Percentiles rank a stretch among this genome's conserved stretches.
These are phyloP conservation scores for Corella eumyota DNA, from an alignment of 23 tunicate species.

Conservation along the genomic window DNA sequence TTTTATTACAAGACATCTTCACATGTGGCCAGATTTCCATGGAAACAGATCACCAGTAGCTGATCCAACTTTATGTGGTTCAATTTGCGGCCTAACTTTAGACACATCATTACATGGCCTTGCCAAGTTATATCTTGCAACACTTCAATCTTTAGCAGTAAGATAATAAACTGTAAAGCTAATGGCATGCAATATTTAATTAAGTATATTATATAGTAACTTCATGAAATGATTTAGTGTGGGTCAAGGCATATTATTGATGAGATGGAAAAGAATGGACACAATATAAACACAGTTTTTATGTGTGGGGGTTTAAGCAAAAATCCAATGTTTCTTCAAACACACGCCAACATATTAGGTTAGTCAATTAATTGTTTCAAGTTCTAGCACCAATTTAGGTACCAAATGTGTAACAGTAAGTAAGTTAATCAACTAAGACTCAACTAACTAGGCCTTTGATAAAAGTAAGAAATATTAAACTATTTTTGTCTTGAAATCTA, in stretches of 20 bases:
- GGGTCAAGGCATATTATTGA: slow-evolving; percentile 59
- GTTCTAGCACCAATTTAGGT: not conserved
- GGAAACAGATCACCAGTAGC: slow-evolving; percentile 96
- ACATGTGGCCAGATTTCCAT: slow-evolving; percentile 84
- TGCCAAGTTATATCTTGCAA: slow-evolving; percentile 54
- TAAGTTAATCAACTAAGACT: not conserved
- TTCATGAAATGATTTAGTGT: slow-evolving; percentile 13
- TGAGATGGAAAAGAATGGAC: slow-evolving; percentile 30
- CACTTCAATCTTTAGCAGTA: slow-evolving; percentile 77
- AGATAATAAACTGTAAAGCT: not conserved
- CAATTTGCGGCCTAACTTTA: slow-evolving; percentile 61
- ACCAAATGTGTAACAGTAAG: not conserved
- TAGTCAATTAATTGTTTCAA: not conserved
- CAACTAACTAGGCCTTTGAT: not conserved
- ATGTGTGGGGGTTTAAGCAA: slow-evolving; percentile 81
- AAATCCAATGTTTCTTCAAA: slow-evolving; percentile 54
- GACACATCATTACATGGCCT: slow-evolving; percentile 36
- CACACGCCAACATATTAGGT: slow-evolving; percentile 68
- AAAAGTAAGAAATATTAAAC: no score
- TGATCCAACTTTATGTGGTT: slow-evolving; percentile 60
- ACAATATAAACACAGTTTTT: slow-evolving; percentile 29
- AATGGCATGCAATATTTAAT: not conserved
- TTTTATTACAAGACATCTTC: slow-evolving; percentile 28
- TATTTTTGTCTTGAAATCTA: not conserved
- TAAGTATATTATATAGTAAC: not conserved